phyloP scores from a whole-genome alignment of 2,797 vertebrate species.

The Hydrolagus colliei region DNA sequence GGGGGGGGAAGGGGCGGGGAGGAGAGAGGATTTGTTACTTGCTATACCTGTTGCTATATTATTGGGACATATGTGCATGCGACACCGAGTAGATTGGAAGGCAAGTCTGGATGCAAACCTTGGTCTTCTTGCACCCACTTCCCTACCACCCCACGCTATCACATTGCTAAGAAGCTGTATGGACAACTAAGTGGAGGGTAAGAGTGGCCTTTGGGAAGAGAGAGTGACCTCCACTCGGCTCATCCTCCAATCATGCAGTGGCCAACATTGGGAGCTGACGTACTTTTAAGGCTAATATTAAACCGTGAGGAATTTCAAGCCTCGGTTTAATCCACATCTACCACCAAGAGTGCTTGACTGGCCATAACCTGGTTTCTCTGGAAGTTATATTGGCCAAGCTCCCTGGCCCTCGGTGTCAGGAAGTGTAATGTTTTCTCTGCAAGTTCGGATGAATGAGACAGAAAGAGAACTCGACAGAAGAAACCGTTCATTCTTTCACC shows the following conservation, averaged over 20 bases:
- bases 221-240: too few relatives aligned
- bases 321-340: too few relatives aligned
- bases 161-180: slow-evolving; percentile 34
- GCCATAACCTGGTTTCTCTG: neutral
- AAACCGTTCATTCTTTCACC: slow-evolving; percentile 44
- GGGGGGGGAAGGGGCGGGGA: neutral
- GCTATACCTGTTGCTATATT: too few relatives aligned
- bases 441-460: slow-evolving; percentile 36
- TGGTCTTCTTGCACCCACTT: too few relatives aligned
- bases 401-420: neutral
- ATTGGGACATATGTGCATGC: too few relatives aligned
- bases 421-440: neutral
- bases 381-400: neutral
- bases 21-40: neutral
- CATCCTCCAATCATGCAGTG: too few relatives aligned
- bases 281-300: too few relatives aligned
- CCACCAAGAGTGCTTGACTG: neutral
- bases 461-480: slow-evolving; percentile 26
- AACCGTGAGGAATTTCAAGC: too few relatives aligned
- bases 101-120: too few relatives aligned
- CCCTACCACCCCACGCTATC: slow-evolving; percentile 28
- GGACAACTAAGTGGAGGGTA: slow-evolving; percentile 32
- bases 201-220: too few relatives aligned
- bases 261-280: too few relatives aligned
- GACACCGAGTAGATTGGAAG: too few relatives aligned